Evolutionary conservation across 2,888 invertebrate genomes (phyloP), one percentile per base, ranked within the genome.

Genomic region (Torymus aiolomorphi): DNA sequence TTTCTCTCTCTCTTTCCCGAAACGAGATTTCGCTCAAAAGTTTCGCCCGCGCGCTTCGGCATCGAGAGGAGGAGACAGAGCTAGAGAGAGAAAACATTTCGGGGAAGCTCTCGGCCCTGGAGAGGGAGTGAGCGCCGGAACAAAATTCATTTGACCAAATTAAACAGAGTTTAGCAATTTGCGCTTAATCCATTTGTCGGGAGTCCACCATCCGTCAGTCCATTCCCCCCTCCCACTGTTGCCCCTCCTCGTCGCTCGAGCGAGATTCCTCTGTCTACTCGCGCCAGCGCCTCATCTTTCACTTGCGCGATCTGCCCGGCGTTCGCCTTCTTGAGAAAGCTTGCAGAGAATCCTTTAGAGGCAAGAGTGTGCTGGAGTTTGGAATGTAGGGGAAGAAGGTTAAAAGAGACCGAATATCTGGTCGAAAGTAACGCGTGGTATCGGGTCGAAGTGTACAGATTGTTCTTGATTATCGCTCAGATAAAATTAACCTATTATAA

Each of bases 81-180:
- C 31, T 31, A 31, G 31, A 31, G 31, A 24, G 24, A 31, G 31
- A 31, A 31, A 31, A 31, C 31, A 24, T 24, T 10, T 12, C 3
- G 10, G 63, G 10, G 24, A 63, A 52, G 51, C 52, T 52, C 24
- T 52, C n/a, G 54, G 52, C 52, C 31, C 0, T 42, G n/a, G 57
- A 51, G 16, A 16, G 65, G 42, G 24, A 74, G 52, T 84, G 67
- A 69, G 57, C 63, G 69, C 62, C 76, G 85, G 86, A 85, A 86
- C 86, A 86, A 87, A 88, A 88, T 88, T 88, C 87, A 87, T 88
- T 88, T 87, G 87, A 86, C 86, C 87, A 87, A 88, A 88, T 87
- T 88, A 88, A 88, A 88, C 87, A 88, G 88, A 88, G 88, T 88
- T 88, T 87, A 88, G 88, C 87, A 88, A 87, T 88, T 88, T 88